Conservation (phyloP, 2,888 invertebrate species). For the Oxycera nigricornis region DNA sequence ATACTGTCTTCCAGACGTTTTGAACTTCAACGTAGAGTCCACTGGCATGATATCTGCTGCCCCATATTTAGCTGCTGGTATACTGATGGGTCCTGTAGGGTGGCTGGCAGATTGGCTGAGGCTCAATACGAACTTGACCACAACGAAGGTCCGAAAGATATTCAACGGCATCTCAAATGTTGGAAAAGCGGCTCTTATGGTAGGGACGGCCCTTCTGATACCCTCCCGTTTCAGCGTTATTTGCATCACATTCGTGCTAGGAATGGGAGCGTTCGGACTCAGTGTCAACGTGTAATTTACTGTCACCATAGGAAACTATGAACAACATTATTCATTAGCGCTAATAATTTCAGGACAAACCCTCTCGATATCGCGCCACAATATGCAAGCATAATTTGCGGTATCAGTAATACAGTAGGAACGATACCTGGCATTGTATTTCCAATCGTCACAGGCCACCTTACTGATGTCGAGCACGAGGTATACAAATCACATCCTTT, state of each 20-base stretch:
- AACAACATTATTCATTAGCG: no score
- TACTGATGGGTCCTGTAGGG: slow-evolving; percentile 77
- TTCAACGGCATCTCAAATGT: slow-evolving; percentile 74
- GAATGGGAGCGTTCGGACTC: slow-evolving; percentile 86
- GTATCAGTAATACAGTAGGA: slow-evolving; percentile 74
- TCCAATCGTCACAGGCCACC: slow-evolving; percentile 75
- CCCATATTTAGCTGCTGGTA: slow-evolving; percentile 83
- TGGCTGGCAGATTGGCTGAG: slow-evolving; percentile 78
- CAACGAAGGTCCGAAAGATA: slow-evolving; percentile 72
- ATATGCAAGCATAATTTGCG: slow-evolving; percentile 82
- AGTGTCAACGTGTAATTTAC: slow-evolving; percentile 78
- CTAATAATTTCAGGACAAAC: slow-evolving; percentile 69
- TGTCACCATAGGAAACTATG: no score
- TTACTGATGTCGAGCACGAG: slow-evolving; percentile 68
- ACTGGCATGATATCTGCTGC: slow-evolving; percentile 80
- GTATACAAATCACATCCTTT: no score
- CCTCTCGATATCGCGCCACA: slow-evolving; percentile 86
- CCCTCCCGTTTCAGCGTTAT: slow-evolving; percentile 70
- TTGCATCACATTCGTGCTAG: slow-evolving; percentile 81
- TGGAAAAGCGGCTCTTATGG: slow-evolving; percentile 79
- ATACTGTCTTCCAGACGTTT: slow-evolving; percentile 66
- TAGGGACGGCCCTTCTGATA: slow-evolving; percentile 73
- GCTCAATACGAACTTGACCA: slow-evolving; percentile 66
- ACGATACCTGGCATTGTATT: slow-evolving; percentile 87
- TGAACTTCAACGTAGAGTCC: slow-evolving; percentile 72